These are phyloP conservation scores for Anguilla rostrata DNA, from an alignment of 2,113 vertebrate species.

Conservation along the genomic window DNA sequence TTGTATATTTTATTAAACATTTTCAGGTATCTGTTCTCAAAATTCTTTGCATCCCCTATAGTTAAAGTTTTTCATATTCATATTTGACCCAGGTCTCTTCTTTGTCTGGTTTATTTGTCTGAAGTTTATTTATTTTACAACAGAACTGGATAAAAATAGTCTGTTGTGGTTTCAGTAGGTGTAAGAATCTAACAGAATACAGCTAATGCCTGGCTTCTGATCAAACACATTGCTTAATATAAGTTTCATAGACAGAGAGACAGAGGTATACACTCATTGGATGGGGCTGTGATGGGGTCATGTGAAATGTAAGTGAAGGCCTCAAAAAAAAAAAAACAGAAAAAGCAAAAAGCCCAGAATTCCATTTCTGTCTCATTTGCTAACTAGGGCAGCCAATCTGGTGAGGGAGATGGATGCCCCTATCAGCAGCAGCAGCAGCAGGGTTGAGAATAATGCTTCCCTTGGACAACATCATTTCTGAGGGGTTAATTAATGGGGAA, in stretches of 20 bases:
- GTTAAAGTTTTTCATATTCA: too few species aligned
- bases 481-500: not conserved
- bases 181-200: not conserved
- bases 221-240: not conserved
- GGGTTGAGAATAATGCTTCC: not conserved
- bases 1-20: too few species aligned
- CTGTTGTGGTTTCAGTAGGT: not conserved
- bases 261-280: too few species aligned
- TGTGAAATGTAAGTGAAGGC: not conserved
- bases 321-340: not conserved
- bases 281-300: too few species aligned
- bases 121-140: not conserved
- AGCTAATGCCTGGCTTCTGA: not conserved
- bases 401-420: not conserved
- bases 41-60: not conserved
- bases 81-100: too few species aligned
- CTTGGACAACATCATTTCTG: not conserved
- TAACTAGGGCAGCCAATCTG: constrained; percentile 6
- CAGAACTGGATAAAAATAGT: not conserved
- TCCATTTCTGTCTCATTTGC: not conserved
- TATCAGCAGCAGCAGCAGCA: not conserved
- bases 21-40: too few species aligned
- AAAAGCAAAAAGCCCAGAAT: not conserved
- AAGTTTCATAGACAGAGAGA: not conserved
- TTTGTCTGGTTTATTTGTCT: not conserved